A percentile compares a stretch with the other conserved stretches of the same genome.
Evolutionary conservation across 2,113 vertebrate genomes (phyloP).

Genomic region (Thomomys bottae): DNA sequence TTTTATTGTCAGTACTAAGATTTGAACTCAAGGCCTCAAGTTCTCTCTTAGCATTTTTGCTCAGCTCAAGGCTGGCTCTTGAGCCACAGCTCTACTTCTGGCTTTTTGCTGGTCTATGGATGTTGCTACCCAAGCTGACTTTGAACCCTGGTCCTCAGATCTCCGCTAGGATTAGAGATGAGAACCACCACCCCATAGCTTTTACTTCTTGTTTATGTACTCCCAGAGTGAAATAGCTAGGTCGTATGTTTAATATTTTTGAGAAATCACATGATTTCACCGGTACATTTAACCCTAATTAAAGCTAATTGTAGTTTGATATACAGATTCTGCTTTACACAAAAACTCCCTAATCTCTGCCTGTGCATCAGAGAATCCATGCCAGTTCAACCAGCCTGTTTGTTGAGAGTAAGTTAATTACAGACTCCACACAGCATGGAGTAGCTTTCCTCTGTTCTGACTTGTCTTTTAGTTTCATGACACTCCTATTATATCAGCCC

Average conservation of each 20-base stretch:
- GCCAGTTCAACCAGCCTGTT: not conserved
- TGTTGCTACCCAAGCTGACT: too few relatives aligned
- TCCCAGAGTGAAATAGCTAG: not conserved
- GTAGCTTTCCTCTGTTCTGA: not conserved
- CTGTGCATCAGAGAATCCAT: not conserved
- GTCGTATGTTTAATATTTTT: not conserved
- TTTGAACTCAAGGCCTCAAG: too few relatives aligned
- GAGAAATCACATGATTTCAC: not conserved
- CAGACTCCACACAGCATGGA: fast-evolving
- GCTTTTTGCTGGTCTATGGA: too few relatives aligned
- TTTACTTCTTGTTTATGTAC: not conserved
- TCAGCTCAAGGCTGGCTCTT: too few relatives aligned
- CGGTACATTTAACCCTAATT: not conserved
- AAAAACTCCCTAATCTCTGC: not conserved
- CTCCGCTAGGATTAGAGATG: too few relatives aligned
- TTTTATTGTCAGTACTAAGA: too few relatives aligned
- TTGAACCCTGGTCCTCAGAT: too few relatives aligned
- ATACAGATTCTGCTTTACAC: not conserved
- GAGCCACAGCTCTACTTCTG: too few relatives aligned
- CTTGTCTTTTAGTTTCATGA: not conserved
- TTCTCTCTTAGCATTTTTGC: too few relatives aligned
- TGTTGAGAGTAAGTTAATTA: not conserved
- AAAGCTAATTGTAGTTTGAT: not conserved
- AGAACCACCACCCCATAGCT: not conserved
- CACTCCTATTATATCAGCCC: not conserved